Base-by-base conservation (phyloP, 2,888 invertebrate species). In the Cataglyphis cursor region DNA sequence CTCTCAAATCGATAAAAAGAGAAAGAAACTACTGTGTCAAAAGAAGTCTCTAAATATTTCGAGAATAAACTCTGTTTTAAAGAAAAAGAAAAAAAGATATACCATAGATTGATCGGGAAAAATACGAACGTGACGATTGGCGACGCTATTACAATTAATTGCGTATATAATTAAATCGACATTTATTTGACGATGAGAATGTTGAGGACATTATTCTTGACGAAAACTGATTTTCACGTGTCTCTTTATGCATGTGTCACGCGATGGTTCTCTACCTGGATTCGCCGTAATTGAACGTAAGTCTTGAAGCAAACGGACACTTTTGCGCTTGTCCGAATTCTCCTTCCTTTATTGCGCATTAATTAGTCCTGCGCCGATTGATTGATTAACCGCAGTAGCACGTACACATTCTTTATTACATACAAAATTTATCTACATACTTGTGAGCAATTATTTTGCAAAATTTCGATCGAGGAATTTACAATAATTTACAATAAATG, bases 221-320 rank as follows among this genome's bases (percentile, higher is more conserved):
- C 41, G 57, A 59, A 76, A 57, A 84, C 76, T 80, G 66, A 84
- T 87, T 76, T 78, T 65, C 68, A 74, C 82, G 48, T 72, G 82
- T 83, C 80, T 76, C 82, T 83, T 75, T 62, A 84, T 54, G 75
- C 84, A 82, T 75, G 84, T 86, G 31, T 51, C 89, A 88, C 89
- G 87, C 87, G 84, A 86, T 87, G 84, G 84, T 87, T 86, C 88
- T 81, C 90, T 85, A 82, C 89, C 85, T 93, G 93, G 93, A 93
- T 88, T 88, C 90, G 82, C 84, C 87, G 85, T 89, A 89, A 92
- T 88, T 92, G 87, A 87, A 92, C 92, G 93, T 93, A 94, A 94
- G 93, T 93, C 90, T 51, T 75, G 24, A 65, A 65, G 48, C 64
- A 54, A 73, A 59, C 41, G 78, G 68, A 57, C 44, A 44, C 48